Evolutionary conservation across 2,797 vertebrate species (phyloP).

Genomic region (Pangasius djambal): DNA sequence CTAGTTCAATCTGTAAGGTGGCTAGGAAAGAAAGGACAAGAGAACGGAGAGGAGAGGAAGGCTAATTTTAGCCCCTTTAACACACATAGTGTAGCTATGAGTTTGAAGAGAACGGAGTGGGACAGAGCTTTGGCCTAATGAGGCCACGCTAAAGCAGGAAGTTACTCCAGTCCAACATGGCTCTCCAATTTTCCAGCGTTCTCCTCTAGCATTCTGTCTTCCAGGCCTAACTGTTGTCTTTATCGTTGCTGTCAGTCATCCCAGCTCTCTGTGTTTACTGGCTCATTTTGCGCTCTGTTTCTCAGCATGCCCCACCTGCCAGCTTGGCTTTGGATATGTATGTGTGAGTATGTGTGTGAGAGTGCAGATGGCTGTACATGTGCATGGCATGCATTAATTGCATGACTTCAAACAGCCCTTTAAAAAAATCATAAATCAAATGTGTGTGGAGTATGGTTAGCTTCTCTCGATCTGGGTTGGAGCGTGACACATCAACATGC

Average conservation of each 20-base stretch:
- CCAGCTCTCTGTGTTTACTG: slow-evolving; percentile 51
- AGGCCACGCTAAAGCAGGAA: slow-evolving; percentile 74
- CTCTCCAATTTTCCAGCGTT: slow-evolving; percentile 10
- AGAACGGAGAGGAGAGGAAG: slow-evolving; percentile 49
- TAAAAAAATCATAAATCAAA: slow-evolving; percentile 65
- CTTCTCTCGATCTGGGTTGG: slow-evolving; percentile 67
- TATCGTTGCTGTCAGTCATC: slow-evolving; percentile 43
- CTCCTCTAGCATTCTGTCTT: background rate
- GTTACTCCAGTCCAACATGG: slow-evolving; percentile 62
- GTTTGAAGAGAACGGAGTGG: slow-evolving; percentile 55
- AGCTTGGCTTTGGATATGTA: slow-evolving; percentile 36
- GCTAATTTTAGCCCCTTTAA: slow-evolving; percentile 60
- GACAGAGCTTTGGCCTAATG: slow-evolving; percentile 70
- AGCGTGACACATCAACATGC: slow-evolving; percentile 47
- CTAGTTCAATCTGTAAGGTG: slow-evolving; percentile 44
- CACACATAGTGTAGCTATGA: slow-evolving; percentile 59
- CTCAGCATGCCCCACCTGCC: slow-evolving; percentile 43
- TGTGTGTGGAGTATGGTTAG: slow-evolving; percentile 60
- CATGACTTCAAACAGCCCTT: slow-evolving; percentile 70
- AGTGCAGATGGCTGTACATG: slow-evolving; percentile 70
- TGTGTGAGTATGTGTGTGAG: slow-evolving; percentile 51
- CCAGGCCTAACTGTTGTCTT: background rate
- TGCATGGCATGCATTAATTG: slow-evolving; percentile 72
- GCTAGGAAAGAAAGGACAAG: slow-evolving; percentile 62
- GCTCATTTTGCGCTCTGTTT: slow-evolving; percentile 44